Percentiles rank a stretch among this genome's conserved stretches.
phyloP scores from a whole-genome alignment of 2,113 vertebrate genomes.

The Vidua chalybeata region DNA sequence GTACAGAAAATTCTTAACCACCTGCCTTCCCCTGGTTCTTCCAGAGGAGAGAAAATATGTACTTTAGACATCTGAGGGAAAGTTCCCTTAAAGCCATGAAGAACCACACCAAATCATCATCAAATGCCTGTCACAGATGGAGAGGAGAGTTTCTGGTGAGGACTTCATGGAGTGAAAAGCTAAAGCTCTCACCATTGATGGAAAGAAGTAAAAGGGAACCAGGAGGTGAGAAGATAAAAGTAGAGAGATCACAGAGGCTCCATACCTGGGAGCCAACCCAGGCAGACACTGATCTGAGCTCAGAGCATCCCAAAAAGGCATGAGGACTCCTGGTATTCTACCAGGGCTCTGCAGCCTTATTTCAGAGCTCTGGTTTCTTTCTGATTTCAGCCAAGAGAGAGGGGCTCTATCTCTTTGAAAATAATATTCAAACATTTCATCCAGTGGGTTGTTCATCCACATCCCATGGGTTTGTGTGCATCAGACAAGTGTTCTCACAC shows the following conservation, averaged over 20 bases:
- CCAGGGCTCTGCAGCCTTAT: not conserved
- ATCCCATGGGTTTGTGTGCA: not conserved
- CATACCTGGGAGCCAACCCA: not conserved
- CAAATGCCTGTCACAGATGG: too few species aligned
- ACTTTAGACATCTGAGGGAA: not conserved
- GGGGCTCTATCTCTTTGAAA: not conserved
- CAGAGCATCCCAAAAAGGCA: accelerated
- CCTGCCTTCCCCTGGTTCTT: not conserved
- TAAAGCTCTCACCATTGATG: not conserved
- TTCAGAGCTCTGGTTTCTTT: not conserved
- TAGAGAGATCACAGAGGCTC: not conserved
- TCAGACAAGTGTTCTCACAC: not conserved
- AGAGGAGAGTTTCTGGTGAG: not conserved
- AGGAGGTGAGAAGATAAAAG: not conserved
- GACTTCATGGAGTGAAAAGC: not conserved
- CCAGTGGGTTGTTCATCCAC: not conserved
- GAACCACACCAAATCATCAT: not conserved
- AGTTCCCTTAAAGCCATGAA: not conserved
- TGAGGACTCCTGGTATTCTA: not conserved
- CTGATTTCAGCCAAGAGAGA: not conserved
- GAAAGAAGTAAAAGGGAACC: not conserved
- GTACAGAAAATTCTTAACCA: not conserved
- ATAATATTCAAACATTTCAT: not conserved
- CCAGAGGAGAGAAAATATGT: not conserved
- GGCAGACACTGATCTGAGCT: too few species aligned